Conservation (phyloP, 2,113 vertebrate species). For the Ivindomyrus marchei region DNA sequence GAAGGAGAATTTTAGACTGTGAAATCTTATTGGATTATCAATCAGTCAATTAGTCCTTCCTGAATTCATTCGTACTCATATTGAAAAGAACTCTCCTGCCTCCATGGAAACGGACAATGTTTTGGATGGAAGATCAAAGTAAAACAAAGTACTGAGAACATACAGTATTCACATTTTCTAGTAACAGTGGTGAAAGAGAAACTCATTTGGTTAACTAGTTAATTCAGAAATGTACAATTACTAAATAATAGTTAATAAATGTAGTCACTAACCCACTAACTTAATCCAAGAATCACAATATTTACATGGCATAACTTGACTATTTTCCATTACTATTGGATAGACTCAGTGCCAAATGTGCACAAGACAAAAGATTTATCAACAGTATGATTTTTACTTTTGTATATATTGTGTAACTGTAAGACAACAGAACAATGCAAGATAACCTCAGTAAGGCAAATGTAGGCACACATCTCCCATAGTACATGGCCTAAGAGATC, state of each 20-base stretch:
- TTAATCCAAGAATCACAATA: neutral
- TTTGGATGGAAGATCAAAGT: neutral
- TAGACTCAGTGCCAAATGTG: too few species aligned
- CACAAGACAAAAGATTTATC: neutral
- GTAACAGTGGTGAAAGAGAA: neutral
- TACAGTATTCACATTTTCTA: neutral
- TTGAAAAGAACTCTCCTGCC: constrained; percentile 16
- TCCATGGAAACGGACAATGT: neutral
- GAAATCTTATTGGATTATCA: constrained; percentile 42
- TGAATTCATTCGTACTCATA: constrained; percentile 20
- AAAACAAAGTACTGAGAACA: neutral
- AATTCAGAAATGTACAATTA: neutral
- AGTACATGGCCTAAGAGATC: neutral
- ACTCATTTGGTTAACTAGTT: neutral
- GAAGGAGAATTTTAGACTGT: constrained; percentile 28
- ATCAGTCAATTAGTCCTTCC: constrained; percentile 38
- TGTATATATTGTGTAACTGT: neutral
- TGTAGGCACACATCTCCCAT: neutral
- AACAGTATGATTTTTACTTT: neutral
- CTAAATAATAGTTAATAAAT: neutral
- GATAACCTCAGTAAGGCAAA: neutral
- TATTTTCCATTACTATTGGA: neutral
- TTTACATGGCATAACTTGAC: neutral
- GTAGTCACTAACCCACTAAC: neutral
- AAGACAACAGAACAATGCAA: neutral